Percentiles rank a stretch among this genome's conserved stretches.
Conservation (phyloP, 2,888 invertebrate genomes). For the Sabellastarte sp. region DNA sequence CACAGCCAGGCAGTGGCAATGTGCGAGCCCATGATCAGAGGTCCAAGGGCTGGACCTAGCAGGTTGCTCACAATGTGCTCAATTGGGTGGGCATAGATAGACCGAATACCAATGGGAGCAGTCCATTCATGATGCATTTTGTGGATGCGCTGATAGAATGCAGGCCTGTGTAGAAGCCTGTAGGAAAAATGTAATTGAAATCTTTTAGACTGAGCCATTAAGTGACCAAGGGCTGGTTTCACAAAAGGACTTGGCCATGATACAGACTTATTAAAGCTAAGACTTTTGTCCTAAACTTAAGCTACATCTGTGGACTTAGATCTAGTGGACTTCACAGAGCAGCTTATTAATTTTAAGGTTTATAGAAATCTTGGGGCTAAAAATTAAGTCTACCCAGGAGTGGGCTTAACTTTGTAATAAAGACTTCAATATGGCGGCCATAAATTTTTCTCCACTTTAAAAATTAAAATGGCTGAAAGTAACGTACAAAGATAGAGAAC, state of each 20-base stretch:
- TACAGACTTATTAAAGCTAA: background rate
- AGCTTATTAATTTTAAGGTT: too few species aligned
- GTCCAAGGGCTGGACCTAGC: conserved; percentile 71
- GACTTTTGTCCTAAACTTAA: background rate
- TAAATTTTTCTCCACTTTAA: too few species aligned
- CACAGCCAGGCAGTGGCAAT: conserved; percentile 67
- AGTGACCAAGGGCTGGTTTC: background rate
- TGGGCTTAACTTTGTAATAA: too few species aligned
- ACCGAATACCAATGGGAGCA: conserved; percentile 79
- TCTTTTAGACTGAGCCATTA: background rate
- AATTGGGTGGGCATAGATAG: conserved; percentile 78
- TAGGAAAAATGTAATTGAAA: conserved; percentile 30
- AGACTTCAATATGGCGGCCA: too few species aligned
- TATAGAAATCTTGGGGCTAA: too few species aligned
- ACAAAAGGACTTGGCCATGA: too few species aligned
- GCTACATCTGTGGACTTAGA: too few species aligned
- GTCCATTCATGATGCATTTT: conserved; percentile 88
- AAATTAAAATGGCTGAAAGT: too few species aligned
- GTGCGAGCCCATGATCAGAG: conserved; percentile 67
- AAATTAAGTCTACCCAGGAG: too few species aligned
- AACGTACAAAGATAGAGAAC: too few species aligned
- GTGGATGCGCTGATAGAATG: conserved; percentile 78
- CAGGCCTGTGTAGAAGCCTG: conserved; percentile 73
- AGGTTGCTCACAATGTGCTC: conserved; percentile 76
- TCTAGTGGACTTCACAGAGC: too few species aligned